A percentile compares a stretch with the other conserved stretches of the same genome.
Conservation (phyloP, 2,888 invertebrate species). For the Gisinianus flammeolus region DNA sequence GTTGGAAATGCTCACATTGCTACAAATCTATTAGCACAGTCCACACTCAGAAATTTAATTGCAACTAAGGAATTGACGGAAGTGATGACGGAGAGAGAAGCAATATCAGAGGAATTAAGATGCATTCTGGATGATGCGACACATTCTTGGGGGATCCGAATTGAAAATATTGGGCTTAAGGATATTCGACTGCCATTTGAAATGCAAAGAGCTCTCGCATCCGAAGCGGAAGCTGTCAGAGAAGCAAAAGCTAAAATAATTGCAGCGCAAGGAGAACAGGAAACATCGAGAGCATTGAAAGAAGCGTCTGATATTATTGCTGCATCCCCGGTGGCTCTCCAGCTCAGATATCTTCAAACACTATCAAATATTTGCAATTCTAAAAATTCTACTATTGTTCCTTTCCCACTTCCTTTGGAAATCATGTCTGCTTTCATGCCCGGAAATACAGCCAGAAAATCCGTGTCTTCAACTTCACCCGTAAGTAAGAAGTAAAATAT, state of each 20-base stretch:
- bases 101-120: background rate
- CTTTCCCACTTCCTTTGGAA: conserved; percentile 2
- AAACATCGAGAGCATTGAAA: conserved; percentile 64
- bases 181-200: conserved; percentile 79
- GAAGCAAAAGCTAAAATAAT: conserved; percentile 82
- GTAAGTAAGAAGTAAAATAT: background rate
- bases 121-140: background rate
- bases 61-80: background rate
- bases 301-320: conserved; percentile 21
- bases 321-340: conserved; percentile 17
- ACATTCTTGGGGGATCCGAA: conserved; percentile 88
- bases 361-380: background rate
- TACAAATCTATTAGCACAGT: conserved; percentile 13
- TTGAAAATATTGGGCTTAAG: conserved; percentile 94
- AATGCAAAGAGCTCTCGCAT: conserved; percentile 81
- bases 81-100: background rate
- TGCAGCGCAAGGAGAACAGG: conserved; percentile 85
- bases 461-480: background rate
- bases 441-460: background rate
- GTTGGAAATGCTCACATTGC: conserved; percentile 13
- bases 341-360: conserved; percentile 26
- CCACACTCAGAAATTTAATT: background rate
- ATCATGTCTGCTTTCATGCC: background rate
- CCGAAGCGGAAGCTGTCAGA: conserved; percentile 79
- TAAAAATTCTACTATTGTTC: background rate